These are phyloP conservation scores for Brenthis ino DNA, from an alignment of 2,888 invertebrate species.

Conservation along the genomic window DNA sequence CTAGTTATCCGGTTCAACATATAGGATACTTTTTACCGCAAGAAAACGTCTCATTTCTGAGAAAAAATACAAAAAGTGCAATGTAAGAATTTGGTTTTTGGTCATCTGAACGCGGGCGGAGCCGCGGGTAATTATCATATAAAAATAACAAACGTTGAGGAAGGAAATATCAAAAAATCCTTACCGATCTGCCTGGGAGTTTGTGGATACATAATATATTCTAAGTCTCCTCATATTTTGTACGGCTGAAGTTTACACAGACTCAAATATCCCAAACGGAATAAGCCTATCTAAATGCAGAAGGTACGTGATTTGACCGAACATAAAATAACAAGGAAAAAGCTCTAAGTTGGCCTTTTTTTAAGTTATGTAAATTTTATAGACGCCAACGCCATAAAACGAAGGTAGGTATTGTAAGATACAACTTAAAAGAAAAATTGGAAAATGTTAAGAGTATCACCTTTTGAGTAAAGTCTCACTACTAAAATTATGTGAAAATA, in stretches of 20 bases:
- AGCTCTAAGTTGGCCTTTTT: conserved; percentile 12
- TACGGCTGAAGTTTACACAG: conserved; percentile 17
- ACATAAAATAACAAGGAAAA: conserved; percentile 25
- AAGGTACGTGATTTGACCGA: conserved; percentile 26
- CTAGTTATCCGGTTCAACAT: too few species aligned
- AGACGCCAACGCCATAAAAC: conserved; percentile 8
- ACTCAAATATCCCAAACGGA: conserved; percentile 25
- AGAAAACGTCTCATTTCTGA: too few species aligned
- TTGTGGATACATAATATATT: conserved; percentile 15
- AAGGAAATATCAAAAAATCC: not conserved
- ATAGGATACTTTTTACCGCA: too few species aligned
- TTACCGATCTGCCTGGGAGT: too few species aligned
- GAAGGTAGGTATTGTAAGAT: conserved; percentile 5
- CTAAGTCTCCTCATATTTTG: conserved; percentile 17
- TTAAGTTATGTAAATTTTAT: conserved; percentile 26
- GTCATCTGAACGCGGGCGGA: too few species aligned
- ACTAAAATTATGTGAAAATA: not conserved
- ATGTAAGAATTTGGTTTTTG: too few species aligned
- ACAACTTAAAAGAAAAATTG: conserved; percentile 6
- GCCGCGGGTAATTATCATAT: too few species aligned
- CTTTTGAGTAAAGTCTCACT: not conserved
- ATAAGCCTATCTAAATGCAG: conserved; percentile 35
- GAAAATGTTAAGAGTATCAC: not conserved
- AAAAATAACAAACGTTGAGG: not conserved
- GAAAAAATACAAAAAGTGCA: too few species aligned